These are phyloP conservation scores for Amia ocellicauda DNA, from an alignment of 2,113 vertebrate species.

Conservation along the genomic window DNA sequence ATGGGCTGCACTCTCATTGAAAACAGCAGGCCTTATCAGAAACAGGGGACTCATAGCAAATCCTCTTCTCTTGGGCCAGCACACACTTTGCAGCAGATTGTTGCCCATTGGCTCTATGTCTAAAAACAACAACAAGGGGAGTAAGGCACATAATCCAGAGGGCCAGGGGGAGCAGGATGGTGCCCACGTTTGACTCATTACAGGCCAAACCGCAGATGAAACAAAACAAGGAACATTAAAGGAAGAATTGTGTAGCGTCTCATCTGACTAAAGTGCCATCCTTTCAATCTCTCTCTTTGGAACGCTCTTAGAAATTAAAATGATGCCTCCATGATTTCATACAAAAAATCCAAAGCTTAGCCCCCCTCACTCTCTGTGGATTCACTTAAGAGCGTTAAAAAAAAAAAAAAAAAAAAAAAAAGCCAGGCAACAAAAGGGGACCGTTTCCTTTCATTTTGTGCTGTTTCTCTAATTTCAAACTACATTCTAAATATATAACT, in stretches of 20 bases:
- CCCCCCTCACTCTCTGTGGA: too few relatives aligned
- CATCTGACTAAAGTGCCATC: neutral
- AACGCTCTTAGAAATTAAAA: slow-evolving; percentile 10
- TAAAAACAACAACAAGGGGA: slow-evolving; percentile 1
- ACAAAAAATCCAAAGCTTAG: too few relatives aligned
- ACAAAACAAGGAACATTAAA: neutral
- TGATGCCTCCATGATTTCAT: neutral
- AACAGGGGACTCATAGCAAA: neutral
- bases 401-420: too few relatives aligned
- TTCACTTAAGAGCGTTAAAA: too few relatives aligned
- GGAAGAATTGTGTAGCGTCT: slow-evolving; percentile 1
- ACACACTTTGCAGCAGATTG: neutral
- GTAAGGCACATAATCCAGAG: neutral
- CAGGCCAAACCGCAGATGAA: slow-evolving; percentile 4
- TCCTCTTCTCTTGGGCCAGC: neutral
- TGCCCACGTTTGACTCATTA: slow-evolving; percentile 9
- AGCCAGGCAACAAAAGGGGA: too few relatives aligned
- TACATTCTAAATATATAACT: too few relatives aligned
- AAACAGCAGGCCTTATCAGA: slow-evolving; percentile 32
- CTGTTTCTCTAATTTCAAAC: too few relatives aligned
- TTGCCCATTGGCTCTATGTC: slow-evolving; percentile 21
- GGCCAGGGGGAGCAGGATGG: neutral
- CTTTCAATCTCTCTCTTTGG: too few relatives aligned
- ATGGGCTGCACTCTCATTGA: neutral
- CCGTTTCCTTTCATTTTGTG: too few relatives aligned